Conservation (phyloP, 1,140 invertebrate genomes). For the Drosophila paulistorum region DNA sequence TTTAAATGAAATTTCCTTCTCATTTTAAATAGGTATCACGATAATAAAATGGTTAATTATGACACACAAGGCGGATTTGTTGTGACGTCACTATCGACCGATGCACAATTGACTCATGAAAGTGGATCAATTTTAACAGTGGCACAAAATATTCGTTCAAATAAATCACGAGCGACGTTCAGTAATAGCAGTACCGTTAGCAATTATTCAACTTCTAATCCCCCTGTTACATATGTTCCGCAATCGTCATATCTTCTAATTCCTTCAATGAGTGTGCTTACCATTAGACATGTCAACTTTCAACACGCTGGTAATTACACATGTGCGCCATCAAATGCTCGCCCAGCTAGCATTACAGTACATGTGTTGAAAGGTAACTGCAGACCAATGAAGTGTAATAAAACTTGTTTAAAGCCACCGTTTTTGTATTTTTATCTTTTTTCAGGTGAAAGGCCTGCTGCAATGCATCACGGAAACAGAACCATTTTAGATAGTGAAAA, state of each 20-base stretch:
- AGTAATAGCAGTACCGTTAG: constrained; percentile 23
- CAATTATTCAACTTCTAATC: constrained; percentile 18
- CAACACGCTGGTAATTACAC: constrained; percentile 87
- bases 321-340: constrained; percentile 88
- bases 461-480: constrained; percentile 87
- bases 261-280: constrained; percentile 75
- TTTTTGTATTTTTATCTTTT: constrained; percentile 64
- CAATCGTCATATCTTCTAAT: constrained; percentile 64
- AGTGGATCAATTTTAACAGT: constrained; percentile 29
- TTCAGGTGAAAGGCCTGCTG: constrained; percentile 87
- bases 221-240: constrained; percentile 39
- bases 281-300: constrained; percentile 76
- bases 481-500: constrained; percentile 73
- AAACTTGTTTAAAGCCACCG: background rate
- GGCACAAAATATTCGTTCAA: constrained; percentile 18
- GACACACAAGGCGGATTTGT: constrained; percentile 84
- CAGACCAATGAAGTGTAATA: background rate
- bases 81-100: constrained; percentile 74
- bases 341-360: constrained; percentile 87
- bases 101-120: constrained; percentile 36
- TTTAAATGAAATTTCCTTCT: too few species aligned
- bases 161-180: constrained; percentile 31
- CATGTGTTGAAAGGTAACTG: constrained; percentile 85
- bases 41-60: constrained; percentile 89
- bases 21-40: constrained; percentile 85